phyloP scores from a whole-genome alignment of 2,113 vertebrate genomes.

The Anolis carolinensis region DNA sequence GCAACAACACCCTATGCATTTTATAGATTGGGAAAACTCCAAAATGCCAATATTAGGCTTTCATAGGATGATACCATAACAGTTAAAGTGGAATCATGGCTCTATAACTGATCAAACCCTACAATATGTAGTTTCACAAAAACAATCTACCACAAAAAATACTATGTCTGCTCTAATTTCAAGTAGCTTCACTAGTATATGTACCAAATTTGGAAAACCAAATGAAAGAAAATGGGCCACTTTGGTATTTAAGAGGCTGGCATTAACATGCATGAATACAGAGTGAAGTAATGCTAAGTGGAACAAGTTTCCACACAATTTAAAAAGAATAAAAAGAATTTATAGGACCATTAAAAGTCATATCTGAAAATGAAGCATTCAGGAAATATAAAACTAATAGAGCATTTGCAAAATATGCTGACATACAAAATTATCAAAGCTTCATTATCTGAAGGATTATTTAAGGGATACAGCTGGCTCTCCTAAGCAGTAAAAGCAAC shows the following conservation, averaged over 20 bases:
- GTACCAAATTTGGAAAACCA: not conserved
- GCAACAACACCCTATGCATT: no score
- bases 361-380: conserved; percentile 3
- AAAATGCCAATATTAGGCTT: no score
- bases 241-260: not conserved
- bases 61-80: no score
- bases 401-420: conserved; percentile 4
- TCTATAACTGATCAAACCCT: not conserved
- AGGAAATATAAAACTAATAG: conserved; percentile 13
- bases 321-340: not conserved
- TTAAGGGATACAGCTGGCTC: conserved; percentile 9
- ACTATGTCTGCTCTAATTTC: not conserved
- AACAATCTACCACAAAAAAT: not conserved
- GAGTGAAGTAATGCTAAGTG: not conserved
- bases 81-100: no score
- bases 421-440: conserved; percentile 20
- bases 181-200: not conserved
- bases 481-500: not conserved
- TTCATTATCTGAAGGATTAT: conserved; percentile 6
- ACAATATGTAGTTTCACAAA: not conserved
- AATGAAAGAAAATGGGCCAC: no score
- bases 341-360: not conserved
- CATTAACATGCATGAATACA: not conserved
- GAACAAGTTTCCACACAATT: not conserved
- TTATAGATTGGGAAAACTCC: no score